Evolutionary conservation across 2,113 vertebrate genomes (phyloP).

Genomic region (Campylorhamphus procurvoides): DNA sequence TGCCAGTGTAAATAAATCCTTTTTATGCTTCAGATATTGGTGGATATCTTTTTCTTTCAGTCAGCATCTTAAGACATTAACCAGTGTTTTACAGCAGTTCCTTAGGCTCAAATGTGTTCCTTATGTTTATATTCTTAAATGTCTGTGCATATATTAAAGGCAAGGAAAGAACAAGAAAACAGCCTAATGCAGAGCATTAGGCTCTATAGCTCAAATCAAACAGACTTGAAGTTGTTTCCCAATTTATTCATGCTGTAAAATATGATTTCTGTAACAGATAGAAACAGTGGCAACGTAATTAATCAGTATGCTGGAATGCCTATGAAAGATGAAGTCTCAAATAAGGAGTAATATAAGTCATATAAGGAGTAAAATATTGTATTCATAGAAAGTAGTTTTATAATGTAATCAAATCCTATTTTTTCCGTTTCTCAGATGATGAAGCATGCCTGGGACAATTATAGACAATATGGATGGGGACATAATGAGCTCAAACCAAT

Average conservation of each 20-base stretch:
- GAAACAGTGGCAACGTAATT: not conserved
- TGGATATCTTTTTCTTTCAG: not conserved
- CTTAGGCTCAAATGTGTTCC: not conserved
- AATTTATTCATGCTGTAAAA: not conserved
- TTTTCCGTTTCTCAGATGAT: slow-evolving; percentile 87
- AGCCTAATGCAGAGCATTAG: not conserved
- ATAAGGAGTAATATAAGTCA: not conserved
- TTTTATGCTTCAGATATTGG: not conserved
- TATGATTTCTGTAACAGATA: not conserved
- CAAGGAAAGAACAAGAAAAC: not conserved
- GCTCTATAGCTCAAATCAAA: not conserved
- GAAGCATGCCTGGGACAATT: slow-evolving; percentile 99
- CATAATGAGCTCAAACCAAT: slow-evolving; percentile 98
- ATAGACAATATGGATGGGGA: slow-evolving; percentile 95
- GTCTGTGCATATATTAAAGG: not conserved
- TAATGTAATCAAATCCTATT: not conserved
- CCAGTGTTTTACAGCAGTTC: not conserved
- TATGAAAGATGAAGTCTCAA: not conserved
- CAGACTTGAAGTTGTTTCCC: not conserved
- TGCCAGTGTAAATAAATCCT: not conserved
- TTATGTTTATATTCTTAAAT: not conserved
- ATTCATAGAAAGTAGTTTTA: not conserved
- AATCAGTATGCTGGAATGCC: not conserved
- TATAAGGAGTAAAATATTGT: not conserved
- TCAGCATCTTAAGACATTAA: not conserved